phyloP scores from a whole-genome alignment of 2,888 invertebrate species.

The Epinotia bilunana region DNA sequence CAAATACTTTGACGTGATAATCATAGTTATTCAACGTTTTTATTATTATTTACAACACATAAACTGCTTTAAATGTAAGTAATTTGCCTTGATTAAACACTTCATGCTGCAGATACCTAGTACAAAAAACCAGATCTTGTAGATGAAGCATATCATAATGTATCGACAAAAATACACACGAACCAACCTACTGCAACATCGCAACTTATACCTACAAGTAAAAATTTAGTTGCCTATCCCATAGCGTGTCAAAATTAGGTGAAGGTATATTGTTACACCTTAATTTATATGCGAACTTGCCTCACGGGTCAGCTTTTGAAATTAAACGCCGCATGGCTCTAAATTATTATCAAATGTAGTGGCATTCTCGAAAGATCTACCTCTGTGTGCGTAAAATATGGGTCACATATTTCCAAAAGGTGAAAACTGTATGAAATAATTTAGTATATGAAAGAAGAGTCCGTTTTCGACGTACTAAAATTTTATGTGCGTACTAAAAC shows the following conservation, averaged over 20 bases:
- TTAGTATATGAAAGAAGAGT: too few relatives aligned
- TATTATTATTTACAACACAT: too few relatives aligned
- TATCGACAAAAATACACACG: not conserved
- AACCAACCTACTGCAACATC: not conserved
- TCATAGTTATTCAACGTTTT: too few relatives aligned
- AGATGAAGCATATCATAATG: not conserved
- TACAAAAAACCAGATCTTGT: not conserved
- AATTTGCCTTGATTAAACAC: too few relatives aligned
- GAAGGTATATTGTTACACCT: conserved; percentile 23
- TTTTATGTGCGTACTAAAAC: too few relatives aligned
- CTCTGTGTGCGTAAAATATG: not conserved
- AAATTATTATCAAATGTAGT: conserved; percentile 25
- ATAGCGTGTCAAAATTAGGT: conserved; percentile 13
- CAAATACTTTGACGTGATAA: too few relatives aligned
- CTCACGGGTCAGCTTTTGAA: conserved; percentile 25
- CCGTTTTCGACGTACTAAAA: too few relatives aligned
- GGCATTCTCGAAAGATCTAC: not conserved
- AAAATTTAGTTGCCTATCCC: conserved; percentile 5
- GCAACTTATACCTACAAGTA: conserved; percentile 7
- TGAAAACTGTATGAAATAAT: too few relatives aligned
- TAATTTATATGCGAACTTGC: conserved; percentile 35
- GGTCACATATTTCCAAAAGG: not conserved
- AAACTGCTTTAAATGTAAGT: too few relatives aligned
- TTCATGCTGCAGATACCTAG: too few relatives aligned
- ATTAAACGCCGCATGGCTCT: conserved; percentile 4